Conservation (phyloP, 2,888 invertebrate species). For the Periphyllus acericola region DNA sequence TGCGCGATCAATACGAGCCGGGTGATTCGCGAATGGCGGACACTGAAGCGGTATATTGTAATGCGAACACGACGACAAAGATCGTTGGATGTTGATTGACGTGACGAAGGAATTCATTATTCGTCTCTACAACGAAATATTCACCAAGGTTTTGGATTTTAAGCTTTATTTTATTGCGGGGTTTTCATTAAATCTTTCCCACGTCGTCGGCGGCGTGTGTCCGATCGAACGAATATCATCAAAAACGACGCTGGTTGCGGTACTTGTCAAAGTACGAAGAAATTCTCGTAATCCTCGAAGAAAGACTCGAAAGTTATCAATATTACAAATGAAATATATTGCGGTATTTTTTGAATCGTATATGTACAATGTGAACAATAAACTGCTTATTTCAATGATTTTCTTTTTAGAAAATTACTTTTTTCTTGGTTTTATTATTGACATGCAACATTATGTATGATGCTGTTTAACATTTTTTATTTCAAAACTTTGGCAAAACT, state of each 20-base stretch:
- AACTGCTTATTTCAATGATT: neutral
- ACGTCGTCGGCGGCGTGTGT: too few relatives aligned
- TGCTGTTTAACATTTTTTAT: too few relatives aligned
- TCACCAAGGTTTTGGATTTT: neutral
- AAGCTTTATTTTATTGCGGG: neutral
- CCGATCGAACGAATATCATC: too few relatives aligned
- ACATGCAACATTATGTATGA: too few relatives aligned
- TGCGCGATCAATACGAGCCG: constrained; percentile 17
- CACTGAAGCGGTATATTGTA: neutral
- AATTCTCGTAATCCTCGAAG: too few relatives aligned
- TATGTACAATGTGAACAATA: neutral
- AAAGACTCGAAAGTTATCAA: too few relatives aligned
- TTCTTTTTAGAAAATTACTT: neutral
- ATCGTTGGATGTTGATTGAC: neutral
- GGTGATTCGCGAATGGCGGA: neutral
- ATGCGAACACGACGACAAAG: neutral
- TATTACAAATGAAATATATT: too few relatives aligned
- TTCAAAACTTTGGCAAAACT: too few relatives aligned
- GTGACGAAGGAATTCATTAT: neutral
- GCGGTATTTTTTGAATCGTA: too few relatives aligned
- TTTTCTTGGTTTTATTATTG: neutral
- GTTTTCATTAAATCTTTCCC: neutral
- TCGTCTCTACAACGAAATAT: neutral
- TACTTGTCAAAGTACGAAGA: too few relatives aligned
- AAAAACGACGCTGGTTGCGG: too few relatives aligned